Evolutionary conservation across 2,888 invertebrate genomes (phyloP), one percentile per base, ranked within the genome.

Genomic region (Phalera bucephala): DNA sequence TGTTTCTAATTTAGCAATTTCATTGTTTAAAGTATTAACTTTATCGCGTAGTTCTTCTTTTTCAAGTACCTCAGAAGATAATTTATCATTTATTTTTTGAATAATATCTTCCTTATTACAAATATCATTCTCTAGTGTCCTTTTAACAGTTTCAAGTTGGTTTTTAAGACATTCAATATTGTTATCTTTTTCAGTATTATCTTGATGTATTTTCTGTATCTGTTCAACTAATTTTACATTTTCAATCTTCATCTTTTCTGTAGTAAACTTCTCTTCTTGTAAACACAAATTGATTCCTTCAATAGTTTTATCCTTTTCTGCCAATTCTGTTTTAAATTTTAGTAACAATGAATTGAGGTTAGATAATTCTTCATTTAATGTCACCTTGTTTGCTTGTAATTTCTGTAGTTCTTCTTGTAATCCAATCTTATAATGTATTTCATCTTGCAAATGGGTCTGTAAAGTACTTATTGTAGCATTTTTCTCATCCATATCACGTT

Each of bases 401-500:
- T 65, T 49, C 3, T 52, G 46, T 0, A 77, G 33, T 51, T 78
- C 71, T 25, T 64, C 57, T 52, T 80, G 73, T 25, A 77, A 44
- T 14, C 45, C 47, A 6, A 73, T 45, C 52, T 80, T 83, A 36
- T 64, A 76, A 13, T 73, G 45, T 12, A 79, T 77, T 56, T 83
- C 82, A 44, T 72, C 67, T 31, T 77, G 70, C 21, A 83, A 44
- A 52, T 80, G 81, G 31, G 54, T 64, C 57, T 80, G 72, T 10
- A 82, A 49, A 14, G 73, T 59, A 42, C 65, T 62, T 5, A 77
- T 65, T 15, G 57, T 67, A 20, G 72, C 74, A 37, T 64, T 64
- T 38, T 58, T 73, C 56, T 80, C 81, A 33, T 80, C 73, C 23
- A 81, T 52, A 26, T 71, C 66, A 33, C 61, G 61, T 14, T 45